Conservation (phyloP, 2,113 vertebrate genomes). For the Bettongia penicillata region DNA sequence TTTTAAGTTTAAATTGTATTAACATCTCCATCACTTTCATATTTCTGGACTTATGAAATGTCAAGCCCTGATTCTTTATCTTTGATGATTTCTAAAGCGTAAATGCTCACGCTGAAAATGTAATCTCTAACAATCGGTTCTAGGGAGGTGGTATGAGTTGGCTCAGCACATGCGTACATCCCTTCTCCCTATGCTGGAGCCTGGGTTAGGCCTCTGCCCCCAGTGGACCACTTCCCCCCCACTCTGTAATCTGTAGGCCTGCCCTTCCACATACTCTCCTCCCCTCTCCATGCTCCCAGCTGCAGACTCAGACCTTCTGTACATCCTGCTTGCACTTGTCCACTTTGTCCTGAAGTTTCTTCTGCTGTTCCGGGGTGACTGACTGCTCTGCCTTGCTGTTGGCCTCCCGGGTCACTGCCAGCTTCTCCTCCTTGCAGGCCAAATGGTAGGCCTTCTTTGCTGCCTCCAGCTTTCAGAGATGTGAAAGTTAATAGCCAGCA, state of each 20-base stretch:
- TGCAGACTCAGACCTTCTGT: conserved; percentile 88
- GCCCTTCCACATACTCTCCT: too few relatives aligned
- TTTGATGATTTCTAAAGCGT: not conserved
- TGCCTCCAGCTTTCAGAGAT: conserved; percentile 89
- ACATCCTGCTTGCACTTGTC: conserved; percentile 97
- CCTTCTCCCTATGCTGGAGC: not conserved
- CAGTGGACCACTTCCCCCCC: not conserved
- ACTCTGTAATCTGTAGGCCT: not conserved
- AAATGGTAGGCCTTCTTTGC: conserved; percentile 97
- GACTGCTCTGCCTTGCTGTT: conserved; percentile 95
- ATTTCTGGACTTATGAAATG: conserved; percentile 37
- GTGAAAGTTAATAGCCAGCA: not conserved
- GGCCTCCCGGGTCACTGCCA: conserved; percentile 93
- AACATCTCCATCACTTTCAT: too few relatives aligned
- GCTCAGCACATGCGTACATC: not conserved
- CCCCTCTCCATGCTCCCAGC: not conserved
- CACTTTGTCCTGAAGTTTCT: conserved; percentile 98
- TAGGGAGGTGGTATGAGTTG: too few relatives aligned
- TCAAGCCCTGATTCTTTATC: conserved; percentile 35
- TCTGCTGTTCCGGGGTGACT: conserved; percentile 95
- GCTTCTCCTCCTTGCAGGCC: conserved; percentile 98
- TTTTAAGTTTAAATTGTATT: not conserved
- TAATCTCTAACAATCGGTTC: not conserved
- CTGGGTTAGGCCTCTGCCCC: too few relatives aligned
- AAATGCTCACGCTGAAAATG: not conserved